phyloP scores from a whole-genome alignment of 2,888 invertebrate genomes.

The Dryadula phaetusa region DNA sequence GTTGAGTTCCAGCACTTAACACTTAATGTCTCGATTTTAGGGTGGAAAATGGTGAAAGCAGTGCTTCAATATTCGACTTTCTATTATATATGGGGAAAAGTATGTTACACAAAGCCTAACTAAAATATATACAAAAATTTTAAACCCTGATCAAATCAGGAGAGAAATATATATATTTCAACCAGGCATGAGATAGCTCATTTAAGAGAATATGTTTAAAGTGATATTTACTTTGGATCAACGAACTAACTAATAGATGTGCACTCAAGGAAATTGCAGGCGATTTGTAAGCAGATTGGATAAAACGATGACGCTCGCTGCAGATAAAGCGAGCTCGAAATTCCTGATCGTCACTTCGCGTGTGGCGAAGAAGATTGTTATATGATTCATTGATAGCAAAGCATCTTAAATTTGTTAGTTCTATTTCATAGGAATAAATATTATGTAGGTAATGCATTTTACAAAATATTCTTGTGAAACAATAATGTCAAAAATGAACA shows the following conservation, averaged over 20 bases:
- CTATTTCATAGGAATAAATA: not conserved
- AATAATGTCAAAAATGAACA: not conserved
- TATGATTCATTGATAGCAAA: constrained; percentile 3
- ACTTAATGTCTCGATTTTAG: too few relatives aligned
- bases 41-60: too few relatives aligned
- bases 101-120: too few relatives aligned
- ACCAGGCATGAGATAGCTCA: constrained; percentile 12
- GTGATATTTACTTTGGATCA: constrained; percentile 19
- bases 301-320: constrained; percentile 37
- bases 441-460: not conserved
- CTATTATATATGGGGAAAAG: too few relatives aligned
- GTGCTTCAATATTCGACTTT: too few relatives aligned
- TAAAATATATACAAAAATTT: too few relatives aligned
- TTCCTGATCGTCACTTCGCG: constrained; percentile 26
- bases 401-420: not conserved
- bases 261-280: constrained; percentile 29
- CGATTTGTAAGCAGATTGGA: constrained; percentile 33
- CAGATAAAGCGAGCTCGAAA: constrained; percentile 22
- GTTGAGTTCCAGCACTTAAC: too few relatives aligned
- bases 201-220: constrained; percentile 15
- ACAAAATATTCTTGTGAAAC: not conserved
- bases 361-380: constrained; percentile 11
- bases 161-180: not conserved
- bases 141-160: not conserved
- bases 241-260: constrained; percentile 31